phyloP scores from a whole-genome alignment of 53 echinoderm and acorn worm genomes.

The Patiria pectinifera region DNA sequence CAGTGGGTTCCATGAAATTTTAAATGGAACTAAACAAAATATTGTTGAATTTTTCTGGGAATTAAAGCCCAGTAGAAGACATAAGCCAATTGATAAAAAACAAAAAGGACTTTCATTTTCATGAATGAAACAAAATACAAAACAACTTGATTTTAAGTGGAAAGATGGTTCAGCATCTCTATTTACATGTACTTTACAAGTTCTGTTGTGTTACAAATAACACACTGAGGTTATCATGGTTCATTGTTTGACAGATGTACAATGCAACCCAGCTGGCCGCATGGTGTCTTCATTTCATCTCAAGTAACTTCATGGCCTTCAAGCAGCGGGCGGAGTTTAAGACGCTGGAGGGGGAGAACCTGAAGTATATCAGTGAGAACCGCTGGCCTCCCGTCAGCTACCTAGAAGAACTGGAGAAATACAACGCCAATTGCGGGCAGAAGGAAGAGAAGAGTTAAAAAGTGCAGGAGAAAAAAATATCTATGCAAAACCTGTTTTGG shows the following conservation, averaged over 20 bases:
- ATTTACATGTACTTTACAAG: too few species aligned
- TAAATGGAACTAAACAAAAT: too few species aligned
- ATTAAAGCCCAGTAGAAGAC: too few species aligned
- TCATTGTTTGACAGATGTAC: conserved; percentile 65
- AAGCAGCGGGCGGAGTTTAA: conserved; percentile 71
- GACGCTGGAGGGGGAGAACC: conserved; percentile 76
- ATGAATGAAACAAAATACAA: too few species aligned
- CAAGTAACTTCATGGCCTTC: conserved; percentile 84
- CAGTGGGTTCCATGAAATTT: too few species aligned
- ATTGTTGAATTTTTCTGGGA: too few species aligned
- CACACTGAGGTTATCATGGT: background rate
- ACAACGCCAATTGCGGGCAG: conserved; percentile 67
- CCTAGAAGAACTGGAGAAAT: conserved; percentile 70
- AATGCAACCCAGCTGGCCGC: conserved; percentile 79
- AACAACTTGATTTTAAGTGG: too few species aligned
- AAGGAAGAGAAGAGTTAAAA: conserved; percentile 59
- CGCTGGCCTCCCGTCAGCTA: conserved; percentile 86
- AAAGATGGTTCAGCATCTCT: too few species aligned
- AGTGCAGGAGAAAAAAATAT: conserved; percentile 4
- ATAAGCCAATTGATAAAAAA: too few species aligned
- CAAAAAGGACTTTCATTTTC: too few species aligned
- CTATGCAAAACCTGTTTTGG: too few species aligned
- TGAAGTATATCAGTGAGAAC: conserved; percentile 69
- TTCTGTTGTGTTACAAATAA: background rate
- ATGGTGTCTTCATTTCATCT: conserved; percentile 90